Conservation (phyloP, 2,113 vertebrate species). For the Limnothrissa miodon region DNA sequence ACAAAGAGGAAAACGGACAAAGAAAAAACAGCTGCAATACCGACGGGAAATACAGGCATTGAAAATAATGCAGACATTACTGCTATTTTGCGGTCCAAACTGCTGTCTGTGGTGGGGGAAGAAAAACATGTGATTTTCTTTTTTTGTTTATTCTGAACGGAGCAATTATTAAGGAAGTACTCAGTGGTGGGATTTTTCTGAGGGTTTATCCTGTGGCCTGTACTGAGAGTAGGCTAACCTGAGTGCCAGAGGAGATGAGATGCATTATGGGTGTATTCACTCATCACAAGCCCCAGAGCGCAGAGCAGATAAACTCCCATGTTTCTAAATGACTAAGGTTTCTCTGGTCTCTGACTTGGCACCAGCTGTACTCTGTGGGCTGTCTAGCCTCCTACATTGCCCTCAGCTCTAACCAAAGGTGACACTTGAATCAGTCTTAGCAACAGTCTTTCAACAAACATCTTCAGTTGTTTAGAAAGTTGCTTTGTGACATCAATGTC, state of each 20-base stretch:
- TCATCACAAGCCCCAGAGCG: too few species aligned
- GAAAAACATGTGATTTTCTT: not conserved
- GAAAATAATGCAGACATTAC: conserved; percentile 9
- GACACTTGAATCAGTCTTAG: too few species aligned
- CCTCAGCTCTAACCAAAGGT: too few species aligned
- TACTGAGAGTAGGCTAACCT: not conserved
- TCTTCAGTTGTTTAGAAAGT: not conserved
- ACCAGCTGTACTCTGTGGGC: not conserved
- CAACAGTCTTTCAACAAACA: not conserved
- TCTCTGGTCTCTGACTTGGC: not conserved
- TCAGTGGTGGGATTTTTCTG: not conserved
- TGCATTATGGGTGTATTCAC: too few species aligned
- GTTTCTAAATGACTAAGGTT: not conserved
- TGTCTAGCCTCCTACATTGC: not conserved
- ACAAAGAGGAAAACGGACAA: conserved; percentile 1
- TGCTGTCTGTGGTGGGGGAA: not conserved
- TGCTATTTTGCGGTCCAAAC: not conserved
- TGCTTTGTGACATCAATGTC: not conserved
- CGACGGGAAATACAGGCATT: conserved; percentile 18
- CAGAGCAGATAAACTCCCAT: not conserved
- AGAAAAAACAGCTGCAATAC: not conserved
- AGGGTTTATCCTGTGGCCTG: not conserved
- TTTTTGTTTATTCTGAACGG: not conserved
- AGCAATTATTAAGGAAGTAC: conserved; percentile 4
- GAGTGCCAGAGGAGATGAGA: too few species aligned